Evolutionary conservation across 2,113 vertebrate genomes (phyloP).

Genomic region (Phaethon lepturus): DNA sequence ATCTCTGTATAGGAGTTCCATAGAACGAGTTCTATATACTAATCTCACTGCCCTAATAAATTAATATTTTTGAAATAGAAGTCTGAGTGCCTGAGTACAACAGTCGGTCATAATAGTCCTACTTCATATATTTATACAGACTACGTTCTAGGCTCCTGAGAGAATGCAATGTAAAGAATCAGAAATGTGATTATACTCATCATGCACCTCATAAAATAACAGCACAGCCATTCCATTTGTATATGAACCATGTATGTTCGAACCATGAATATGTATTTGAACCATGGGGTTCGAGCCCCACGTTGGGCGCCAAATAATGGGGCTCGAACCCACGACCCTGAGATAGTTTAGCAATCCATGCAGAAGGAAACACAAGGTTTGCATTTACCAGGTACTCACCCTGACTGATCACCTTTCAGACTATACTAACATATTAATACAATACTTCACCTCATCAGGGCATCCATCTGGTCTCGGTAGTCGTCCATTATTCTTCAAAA

Average conservation of each 20-base stretch:
- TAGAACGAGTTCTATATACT: neutral
- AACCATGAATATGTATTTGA: too few species aligned
- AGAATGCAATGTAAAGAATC: neutral
- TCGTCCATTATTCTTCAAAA: constrained; percentile 89
- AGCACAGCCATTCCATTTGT: neutral
- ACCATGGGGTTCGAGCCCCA: too few species aligned
- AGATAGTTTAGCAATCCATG: neutral
- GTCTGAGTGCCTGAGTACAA: neutral
- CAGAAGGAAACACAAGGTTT: neutral
- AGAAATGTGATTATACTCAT: neutral
- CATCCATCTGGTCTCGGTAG: constrained; percentile 88
- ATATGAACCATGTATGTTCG: too few species aligned
- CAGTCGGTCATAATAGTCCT: neutral
- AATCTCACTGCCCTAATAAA: neutral
- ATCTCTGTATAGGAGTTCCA: neutral
- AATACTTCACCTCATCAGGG: constrained; percentile 89
- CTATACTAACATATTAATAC: neutral
- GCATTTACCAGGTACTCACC: neutral
- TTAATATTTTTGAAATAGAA: neutral
- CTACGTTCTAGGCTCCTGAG: neutral
- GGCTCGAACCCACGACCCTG: too few species aligned
- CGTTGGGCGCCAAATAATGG: too few species aligned
- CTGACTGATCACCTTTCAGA: neutral
- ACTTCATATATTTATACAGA: neutral
- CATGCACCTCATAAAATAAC: neutral